Evolutionary conservation across 1,140 invertebrate species (phyloP), one percentile per base, ranked within the genome.

Genomic region (Panulirus ornatus): DNA sequence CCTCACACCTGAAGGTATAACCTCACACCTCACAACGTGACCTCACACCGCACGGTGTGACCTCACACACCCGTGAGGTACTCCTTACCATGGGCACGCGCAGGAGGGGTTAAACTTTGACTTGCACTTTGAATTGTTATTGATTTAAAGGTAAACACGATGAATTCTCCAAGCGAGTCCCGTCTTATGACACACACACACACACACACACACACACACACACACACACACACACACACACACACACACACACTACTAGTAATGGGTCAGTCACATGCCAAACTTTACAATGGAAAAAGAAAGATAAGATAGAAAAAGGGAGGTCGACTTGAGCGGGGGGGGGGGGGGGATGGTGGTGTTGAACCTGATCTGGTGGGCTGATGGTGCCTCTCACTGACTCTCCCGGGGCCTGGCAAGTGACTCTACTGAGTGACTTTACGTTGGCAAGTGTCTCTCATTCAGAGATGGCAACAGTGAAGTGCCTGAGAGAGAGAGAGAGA

Each of bases 211-310:
- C 70, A 71, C 70, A 76, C 73, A 76, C 73, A 76, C 73, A 76
- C 73, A 76, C 73, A 76, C 73, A 76, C 73, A 76, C 73, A 76
- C 73, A 76, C 73, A 76, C 73, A 76, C 73, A 76, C 73, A 70
- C 66, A n/a, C n/a, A n/a, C n/a, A n/a, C n/a, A n/a, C n/a, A n/a
- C n/a, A n/a, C n/a, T n/a, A n/a, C 11, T 9, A n/a, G n/a, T n/a
- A n/a, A n/a, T n/a, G n/a, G n/a, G n/a, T 40, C 5, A 75, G 63
- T 70, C 30, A 27, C 63, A 70, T 6, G 22, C 30, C 6, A 8
- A 70, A 70, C 30, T 8, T 9, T 8, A 70, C 22, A 27, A 27
- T n/a, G 30, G 22, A 27, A 70, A 70, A 70, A 27, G 30, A 8
- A 3, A 34, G 22, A 70, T n/a, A 34, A 9, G 22, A 34, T 27